These are phyloP conservation scores for Drosophila mettleri DNA, from an alignment of 2,888 invertebrate species.

Conservation along the genomic window DNA sequence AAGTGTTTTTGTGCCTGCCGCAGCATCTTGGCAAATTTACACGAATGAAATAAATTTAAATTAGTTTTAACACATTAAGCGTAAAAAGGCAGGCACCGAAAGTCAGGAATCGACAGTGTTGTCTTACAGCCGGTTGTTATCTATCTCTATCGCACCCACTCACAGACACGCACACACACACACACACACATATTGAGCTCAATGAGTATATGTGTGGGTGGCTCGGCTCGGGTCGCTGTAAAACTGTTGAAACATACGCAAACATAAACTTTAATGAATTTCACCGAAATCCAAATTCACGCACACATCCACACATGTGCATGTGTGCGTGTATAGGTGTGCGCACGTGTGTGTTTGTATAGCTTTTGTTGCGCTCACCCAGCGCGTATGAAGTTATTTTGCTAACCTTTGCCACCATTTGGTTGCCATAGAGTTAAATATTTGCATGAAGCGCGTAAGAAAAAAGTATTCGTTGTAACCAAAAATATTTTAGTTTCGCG, in stretches of 20 bases:
- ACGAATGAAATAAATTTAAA: constrained; percentile 79
- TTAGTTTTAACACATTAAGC: constrained; percentile 82
- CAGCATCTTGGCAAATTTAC: constrained; percentile 72
- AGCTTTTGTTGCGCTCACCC: constrained; percentile 43
- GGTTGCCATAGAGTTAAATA: constrained; percentile 71
- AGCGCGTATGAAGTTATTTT: constrained; percentile 75
- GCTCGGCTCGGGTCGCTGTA: constrained; percentile 38
- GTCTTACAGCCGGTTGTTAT: constrained; percentile 32
- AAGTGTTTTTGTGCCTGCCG: constrained; percentile 50
- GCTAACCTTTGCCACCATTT: constrained; percentile 74
- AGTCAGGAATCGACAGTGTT: constrained; percentile 67
- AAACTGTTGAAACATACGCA: constrained; percentile 72
- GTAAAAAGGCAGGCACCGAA: constrained; percentile 70
- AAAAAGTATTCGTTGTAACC: constrained; percentile 39
- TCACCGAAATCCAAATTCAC: constrained; percentile 74
- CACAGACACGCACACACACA: not conserved
- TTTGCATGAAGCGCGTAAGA: constrained; percentile 69
- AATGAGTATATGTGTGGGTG: constrained; percentile 11
- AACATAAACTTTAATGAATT: constrained; percentile 81
- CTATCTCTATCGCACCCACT: constrained; percentile 18
- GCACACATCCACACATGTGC: constrained; percentile 15
- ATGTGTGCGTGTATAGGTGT: constrained; percentile 13
- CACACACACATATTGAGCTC: not conserved
- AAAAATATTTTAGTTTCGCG: constrained; percentile 79
- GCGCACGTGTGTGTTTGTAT: constrained; percentile 22